phyloP scores from a whole-genome alignment of 1,140 invertebrate species.

The Amphibalanus amphitrite region DNA sequence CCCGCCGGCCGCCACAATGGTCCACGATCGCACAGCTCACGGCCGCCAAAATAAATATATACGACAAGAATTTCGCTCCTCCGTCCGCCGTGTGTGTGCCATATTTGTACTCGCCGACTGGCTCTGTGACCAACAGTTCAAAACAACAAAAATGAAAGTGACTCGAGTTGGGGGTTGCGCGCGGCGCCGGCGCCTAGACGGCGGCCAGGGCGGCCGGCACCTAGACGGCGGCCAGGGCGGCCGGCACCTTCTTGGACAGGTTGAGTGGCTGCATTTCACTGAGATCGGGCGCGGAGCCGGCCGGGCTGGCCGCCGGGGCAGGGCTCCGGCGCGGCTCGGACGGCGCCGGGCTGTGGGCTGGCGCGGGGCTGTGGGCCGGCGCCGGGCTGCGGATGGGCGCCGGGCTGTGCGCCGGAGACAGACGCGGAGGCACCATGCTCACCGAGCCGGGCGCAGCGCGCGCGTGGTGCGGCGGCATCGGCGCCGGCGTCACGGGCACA shows the following conservation, averaged over 20 bases:
- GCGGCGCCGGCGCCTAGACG: slow-evolving; percentile 15
- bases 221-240: slow-evolving; percentile 32
- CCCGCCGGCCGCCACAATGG: neutral
- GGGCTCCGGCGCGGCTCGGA: slow-evolving; percentile 13
- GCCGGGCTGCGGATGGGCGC: slow-evolving; percentile 5
- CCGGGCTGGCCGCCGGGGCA: slow-evolving; percentile 17
- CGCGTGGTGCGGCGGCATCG: neutral
- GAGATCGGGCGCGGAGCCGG: slow-evolving; percentile 62
- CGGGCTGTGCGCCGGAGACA: slow-evolving; percentile 5
- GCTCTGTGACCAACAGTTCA: neutral
- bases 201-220: slow-evolving; percentile 10
- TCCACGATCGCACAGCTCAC: neutral
- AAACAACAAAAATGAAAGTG: slow-evolving; percentile 13
- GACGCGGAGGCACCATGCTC: neutral
- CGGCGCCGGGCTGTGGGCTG: slow-evolving; percentile 9
- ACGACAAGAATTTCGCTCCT: neutral
- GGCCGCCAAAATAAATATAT: neutral
- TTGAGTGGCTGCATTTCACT: slow-evolving; percentile 65
- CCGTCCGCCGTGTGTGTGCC: slow-evolving; percentile 15
- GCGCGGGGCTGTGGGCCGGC: slow-evolving; percentile 11
- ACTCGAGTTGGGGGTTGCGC: slow-evolving; percentile 16
- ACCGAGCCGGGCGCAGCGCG: neutral
- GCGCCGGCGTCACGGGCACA: neutral
- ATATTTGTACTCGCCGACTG: neutral
- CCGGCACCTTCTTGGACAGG: slow-evolving; percentile 70